Conservation (phyloP, 2,888 invertebrate genomes). For the Dorcus parallelipipedus region DNA sequence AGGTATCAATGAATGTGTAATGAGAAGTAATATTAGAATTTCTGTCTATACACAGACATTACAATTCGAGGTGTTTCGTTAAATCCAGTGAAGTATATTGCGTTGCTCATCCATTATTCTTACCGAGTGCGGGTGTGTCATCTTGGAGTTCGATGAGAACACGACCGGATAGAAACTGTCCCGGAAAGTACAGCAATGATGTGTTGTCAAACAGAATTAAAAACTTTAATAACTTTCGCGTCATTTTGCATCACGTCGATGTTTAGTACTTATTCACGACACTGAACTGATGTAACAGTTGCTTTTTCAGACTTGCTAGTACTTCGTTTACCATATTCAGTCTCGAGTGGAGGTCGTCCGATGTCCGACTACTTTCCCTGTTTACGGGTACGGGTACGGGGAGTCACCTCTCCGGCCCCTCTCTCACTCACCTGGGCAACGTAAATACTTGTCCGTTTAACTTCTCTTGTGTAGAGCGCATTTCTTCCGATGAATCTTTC, state of each 20-base stretch:
- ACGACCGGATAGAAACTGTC: slow-evolving; percentile 87
- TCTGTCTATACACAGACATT: too few species aligned
- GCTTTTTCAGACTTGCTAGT: slow-evolving; percentile 1
- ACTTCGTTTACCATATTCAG: slow-evolving; percentile 25
- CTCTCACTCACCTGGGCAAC: slow-evolving; percentile 3
- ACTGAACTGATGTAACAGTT: slow-evolving; percentile 5
- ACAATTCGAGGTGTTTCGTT: too few species aligned
- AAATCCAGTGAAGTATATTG: neutral
- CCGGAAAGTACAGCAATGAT: slow-evolving; percentile 88
- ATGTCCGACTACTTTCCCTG: slow-evolving; percentile 32
- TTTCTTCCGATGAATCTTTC: too few species aligned
- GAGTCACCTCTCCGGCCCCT: slow-evolving; percentile 6
- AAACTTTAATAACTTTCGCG: slow-evolving; percentile 87
- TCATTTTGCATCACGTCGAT: slow-evolving; percentile 53
- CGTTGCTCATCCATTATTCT: slow-evolving; percentile 43
- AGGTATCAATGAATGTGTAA: too few species aligned
- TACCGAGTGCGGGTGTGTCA: slow-evolving; percentile 85
- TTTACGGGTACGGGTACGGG: slow-evolving; percentile 18
- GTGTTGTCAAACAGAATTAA: slow-evolving; percentile 92
- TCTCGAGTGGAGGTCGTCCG: slow-evolving; percentile 13
- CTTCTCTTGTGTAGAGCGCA: too few species aligned
- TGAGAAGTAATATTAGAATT: too few species aligned
- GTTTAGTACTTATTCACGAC: slow-evolving; percentile 4
- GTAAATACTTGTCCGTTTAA: neutral
- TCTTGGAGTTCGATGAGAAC: slow-evolving; percentile 91